Evolutionary conservation across 2,888 invertebrate genomes (phyloP).

Genomic region (Epistrophe grossulariae): DNA sequence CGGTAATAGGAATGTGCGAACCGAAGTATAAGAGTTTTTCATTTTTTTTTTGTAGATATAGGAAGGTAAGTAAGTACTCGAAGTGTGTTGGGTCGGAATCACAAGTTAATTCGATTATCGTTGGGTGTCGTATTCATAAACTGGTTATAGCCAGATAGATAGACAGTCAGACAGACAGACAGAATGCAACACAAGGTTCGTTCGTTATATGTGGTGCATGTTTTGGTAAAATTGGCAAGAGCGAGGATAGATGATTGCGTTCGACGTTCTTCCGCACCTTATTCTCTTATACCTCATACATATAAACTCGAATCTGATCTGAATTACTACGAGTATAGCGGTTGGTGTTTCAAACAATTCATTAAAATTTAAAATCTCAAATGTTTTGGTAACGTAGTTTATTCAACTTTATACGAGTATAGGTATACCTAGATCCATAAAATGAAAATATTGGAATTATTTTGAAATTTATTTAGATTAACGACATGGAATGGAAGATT

Average conservation of each 20-base stretch:
- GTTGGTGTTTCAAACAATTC: conserved; percentile 22
- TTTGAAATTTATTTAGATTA: conserved; percentile 15
- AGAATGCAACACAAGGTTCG: conserved; percentile 18
- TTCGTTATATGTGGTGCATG: conserved; percentile 6
- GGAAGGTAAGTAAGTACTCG: conserved; percentile 18
- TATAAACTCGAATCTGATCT: no score
- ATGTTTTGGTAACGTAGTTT: conserved; percentile 30
- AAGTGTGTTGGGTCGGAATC: conserved; percentile 59
- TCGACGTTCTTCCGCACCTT: neutral
- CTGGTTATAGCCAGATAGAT: conserved; percentile 39
- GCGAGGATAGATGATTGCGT: conserved; percentile 23
- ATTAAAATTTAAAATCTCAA: conserved; percentile 44
- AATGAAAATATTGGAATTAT: conserved; percentile 25
- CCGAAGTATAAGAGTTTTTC: conserved; percentile 34
- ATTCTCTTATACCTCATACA: no score
- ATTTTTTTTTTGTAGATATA: no score
- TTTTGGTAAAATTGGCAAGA: neutral
- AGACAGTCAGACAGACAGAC: conserved; percentile 3
- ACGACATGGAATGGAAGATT: neutral
- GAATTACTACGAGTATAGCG: neutral
- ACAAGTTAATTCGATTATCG: conserved; percentile 69
- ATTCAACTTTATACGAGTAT: neutral
- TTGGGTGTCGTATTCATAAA: conserved; percentile 60
- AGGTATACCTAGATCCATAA: neutral
- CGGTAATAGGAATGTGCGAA: conserved; percentile 24